Percentiles rank a stretch among this genome's conserved stretches.
These are phyloP conservation scores for Megalops atlanticus DNA, from an alignment of 2,113 vertebrate species.

Conservation along the genomic window DNA sequence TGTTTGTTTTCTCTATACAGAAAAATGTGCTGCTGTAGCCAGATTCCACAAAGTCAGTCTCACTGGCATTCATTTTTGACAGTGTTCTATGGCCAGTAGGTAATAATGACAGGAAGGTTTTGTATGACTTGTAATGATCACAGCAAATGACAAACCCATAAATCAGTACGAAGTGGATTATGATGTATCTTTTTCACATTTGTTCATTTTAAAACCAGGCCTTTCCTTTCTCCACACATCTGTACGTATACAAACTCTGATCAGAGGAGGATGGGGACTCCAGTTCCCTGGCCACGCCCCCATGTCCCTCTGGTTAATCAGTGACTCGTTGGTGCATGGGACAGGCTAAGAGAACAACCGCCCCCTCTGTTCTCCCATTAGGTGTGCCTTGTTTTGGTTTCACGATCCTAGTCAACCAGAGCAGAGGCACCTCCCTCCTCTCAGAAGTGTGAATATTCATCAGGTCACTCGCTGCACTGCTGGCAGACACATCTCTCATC, in stretches of 20 bases:
- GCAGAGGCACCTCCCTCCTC: neutral
- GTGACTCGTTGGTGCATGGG: neutral
- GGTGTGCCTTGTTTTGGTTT: constrained; percentile 29
- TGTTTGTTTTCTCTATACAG: too few species aligned
- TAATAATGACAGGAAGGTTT: too few species aligned
- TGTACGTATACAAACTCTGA: neutral
- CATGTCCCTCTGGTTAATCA: constrained; percentile 27
- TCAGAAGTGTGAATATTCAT: neutral
- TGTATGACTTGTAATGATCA: too few species aligned
- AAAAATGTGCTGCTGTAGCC: too few species aligned
- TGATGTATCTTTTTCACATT: neutral
- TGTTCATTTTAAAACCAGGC: neutral
- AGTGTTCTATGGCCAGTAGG: too few species aligned
- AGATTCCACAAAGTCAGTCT: too few species aligned
- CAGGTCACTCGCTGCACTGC: neutral
- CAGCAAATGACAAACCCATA: too few species aligned
- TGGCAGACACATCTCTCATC: neutral
- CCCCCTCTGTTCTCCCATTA: constrained; percentile 41
- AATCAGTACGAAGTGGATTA: too few species aligned
- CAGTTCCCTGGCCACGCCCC: neutral
- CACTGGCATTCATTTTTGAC: too few species aligned
- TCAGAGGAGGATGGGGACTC: neutral
- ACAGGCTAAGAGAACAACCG: neutral
- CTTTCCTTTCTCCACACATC: neutral
- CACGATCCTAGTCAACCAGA: neutral